Percentiles rank a stretch among this genome's conserved stretches.
Conservation (phyloP, 2,797 vertebrate species). For the Poecilia wingei region DNA sequence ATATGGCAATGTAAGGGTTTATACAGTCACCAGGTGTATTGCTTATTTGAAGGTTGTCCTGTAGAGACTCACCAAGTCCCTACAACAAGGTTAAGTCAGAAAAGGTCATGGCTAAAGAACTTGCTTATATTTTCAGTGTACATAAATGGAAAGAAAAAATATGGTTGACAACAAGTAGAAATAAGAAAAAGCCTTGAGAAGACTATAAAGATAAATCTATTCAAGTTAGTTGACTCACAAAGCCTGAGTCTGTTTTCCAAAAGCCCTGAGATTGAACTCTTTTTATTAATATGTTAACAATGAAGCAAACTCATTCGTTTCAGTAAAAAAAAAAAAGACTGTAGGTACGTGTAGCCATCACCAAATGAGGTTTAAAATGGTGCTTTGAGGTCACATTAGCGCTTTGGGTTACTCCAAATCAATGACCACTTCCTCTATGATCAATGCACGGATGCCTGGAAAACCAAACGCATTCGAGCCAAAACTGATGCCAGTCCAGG, state of each 20-base stretch:
- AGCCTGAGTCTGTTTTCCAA: background rate
- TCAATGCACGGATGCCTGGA: conserved; percentile 53
- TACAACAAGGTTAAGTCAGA: background rate
- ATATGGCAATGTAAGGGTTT: background rate
- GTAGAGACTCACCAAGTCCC: background rate
- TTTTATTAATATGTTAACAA: conserved; percentile 59
- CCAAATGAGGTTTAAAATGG: conserved; percentile 37
- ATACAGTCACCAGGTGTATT: background rate
- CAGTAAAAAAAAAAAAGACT: conserved; percentile 12
- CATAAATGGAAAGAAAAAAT: background rate
- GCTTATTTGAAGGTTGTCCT: background rate
- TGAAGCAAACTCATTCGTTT: conserved; percentile 40
- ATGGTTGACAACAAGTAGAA: background rate
- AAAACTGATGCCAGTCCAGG: conserved; percentile 35
- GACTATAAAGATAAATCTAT: background rate
- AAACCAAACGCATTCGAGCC: conserved; percentile 31
- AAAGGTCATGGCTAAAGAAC: background rate
- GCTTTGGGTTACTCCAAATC: conserved; percentile 57
- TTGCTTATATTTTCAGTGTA: background rate
- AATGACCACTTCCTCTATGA: conserved; percentile 69
- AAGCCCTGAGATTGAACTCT: background rate
- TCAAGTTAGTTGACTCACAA: background rate
- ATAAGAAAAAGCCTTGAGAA: background rate
- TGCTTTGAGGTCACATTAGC: conserved; percentile 46
- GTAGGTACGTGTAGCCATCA: background rate